These are phyloP conservation scores for Eciton burchellii DNA, from an alignment of 1,140 invertebrate species.

Conservation along the genomic window DNA sequence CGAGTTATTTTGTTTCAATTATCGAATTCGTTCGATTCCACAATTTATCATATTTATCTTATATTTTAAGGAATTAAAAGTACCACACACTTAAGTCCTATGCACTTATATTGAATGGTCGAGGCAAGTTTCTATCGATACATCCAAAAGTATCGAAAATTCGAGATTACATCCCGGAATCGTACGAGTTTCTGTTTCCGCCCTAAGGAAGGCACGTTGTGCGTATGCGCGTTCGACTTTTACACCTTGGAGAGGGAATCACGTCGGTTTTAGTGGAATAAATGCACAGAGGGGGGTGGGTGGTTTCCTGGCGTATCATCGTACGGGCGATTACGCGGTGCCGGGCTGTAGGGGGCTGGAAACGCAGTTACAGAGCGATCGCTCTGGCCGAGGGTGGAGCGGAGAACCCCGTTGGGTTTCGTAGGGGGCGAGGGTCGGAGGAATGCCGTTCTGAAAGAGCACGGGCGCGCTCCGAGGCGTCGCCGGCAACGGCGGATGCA, in stretches of 20 bases:
- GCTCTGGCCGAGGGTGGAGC: constrained; percentile 60
- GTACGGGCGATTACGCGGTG: constrained; percentile 69
- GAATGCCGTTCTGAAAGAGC: constrained; percentile 63
- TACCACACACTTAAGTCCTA: no score
- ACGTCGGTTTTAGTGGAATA: constrained; percentile 57
- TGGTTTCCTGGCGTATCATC: constrained; percentile 70
- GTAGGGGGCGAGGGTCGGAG: constrained; percentile 47
- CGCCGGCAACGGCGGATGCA: constrained; percentile 27
- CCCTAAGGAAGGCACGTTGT: no score
- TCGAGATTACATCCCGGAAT: no score
- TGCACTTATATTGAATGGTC: no score
- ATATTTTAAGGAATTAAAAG: background rate
- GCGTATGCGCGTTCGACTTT: background rate
- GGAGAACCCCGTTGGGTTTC: constrained; percentile 7
- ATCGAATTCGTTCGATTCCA: background rate
- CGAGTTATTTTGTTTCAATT: constrained; percentile 6
- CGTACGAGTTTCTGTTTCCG: no score
- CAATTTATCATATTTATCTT: background rate
- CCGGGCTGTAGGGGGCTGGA: constrained; percentile 10
- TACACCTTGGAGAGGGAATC: constrained; percentile 28
- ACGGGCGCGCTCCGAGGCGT: constrained; percentile 20
- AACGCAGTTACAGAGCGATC: constrained; percentile 29
- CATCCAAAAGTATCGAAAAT: no score
- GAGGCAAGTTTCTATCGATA: no score
- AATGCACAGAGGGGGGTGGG: constrained; percentile 59